Evolutionary conservation across 2,888 invertebrate genomes (phyloP).

Genomic region (Oligia fasciuncula): DNA sequence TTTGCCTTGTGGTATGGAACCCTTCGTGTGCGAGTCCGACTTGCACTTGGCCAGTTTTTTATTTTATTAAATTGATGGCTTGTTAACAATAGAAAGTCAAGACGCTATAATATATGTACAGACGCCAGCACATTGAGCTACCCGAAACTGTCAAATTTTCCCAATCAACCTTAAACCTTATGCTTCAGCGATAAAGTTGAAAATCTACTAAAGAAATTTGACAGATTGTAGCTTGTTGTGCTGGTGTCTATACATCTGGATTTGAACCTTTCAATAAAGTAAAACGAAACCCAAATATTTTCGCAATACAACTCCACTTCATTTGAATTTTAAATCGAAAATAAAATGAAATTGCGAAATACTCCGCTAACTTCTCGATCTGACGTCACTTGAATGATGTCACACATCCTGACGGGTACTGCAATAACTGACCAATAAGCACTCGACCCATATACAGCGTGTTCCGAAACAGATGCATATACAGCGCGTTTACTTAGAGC

Average conservation of each 20-base stretch:
- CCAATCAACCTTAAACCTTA: no score
- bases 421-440: constrained; percentile 45
- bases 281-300: constrained; percentile 14
- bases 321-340: constrained; percentile 31
- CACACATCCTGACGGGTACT: constrained; percentile 39
- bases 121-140: no score
- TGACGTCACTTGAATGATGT: constrained; percentile 33
- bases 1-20: no score
- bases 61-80: no score
- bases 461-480: constrained; percentile 31
- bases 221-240: no score
- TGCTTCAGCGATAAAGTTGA: no score
- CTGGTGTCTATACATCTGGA: not conserved
- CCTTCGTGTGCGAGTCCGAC: no score
- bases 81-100: no score
- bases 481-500: constrained; percentile 21
- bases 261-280: not conserved
- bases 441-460: constrained; percentile 54
- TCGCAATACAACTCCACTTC: not conserved
- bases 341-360: not conserved
- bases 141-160: no score
- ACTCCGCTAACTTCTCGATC: not conserved
- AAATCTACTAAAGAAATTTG: no score
- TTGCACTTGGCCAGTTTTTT: no score
- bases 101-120: no score